These are phyloP conservation scores for Lasioglossum pauxillum DNA, from an alignment of 2,888 invertebrate genomes.

Conservation along the genomic window DNA sequence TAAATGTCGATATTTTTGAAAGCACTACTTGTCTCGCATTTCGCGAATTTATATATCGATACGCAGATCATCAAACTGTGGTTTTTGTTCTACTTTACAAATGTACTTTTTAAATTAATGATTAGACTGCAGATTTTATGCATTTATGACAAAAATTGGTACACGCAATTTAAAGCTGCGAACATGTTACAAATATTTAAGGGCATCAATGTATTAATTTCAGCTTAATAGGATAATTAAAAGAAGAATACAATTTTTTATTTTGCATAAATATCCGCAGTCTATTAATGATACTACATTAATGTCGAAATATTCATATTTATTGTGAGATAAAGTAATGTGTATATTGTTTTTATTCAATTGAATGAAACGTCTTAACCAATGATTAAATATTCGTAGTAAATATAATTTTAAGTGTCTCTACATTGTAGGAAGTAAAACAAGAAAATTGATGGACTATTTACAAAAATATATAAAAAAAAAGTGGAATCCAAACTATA, in stretches of 20 bases:
- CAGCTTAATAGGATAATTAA: no score
- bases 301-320: background rate
- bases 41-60: background rate
- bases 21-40: background rate
- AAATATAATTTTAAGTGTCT: background rate
- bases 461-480: background rate
- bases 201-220: no score
- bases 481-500: background rate
- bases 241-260: no score
- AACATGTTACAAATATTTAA: no score
- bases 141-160: no score
- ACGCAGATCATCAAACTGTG: background rate
- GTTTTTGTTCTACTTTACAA: background rate
- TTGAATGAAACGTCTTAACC: background rate
- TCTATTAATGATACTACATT: background rate
- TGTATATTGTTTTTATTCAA: background rate
- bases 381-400: background rate
- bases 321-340: background rate
- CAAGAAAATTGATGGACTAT: background rate
- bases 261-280: no score
- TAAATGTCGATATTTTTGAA: no score
- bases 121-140: background rate
- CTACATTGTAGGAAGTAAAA: background rate
- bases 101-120: background rate
- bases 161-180: no score